Evolutionary conservation across 2,888 invertebrate species (phyloP), one percentile per base, ranked within the genome.

Genomic region (Agrypnus murinus): DNA sequence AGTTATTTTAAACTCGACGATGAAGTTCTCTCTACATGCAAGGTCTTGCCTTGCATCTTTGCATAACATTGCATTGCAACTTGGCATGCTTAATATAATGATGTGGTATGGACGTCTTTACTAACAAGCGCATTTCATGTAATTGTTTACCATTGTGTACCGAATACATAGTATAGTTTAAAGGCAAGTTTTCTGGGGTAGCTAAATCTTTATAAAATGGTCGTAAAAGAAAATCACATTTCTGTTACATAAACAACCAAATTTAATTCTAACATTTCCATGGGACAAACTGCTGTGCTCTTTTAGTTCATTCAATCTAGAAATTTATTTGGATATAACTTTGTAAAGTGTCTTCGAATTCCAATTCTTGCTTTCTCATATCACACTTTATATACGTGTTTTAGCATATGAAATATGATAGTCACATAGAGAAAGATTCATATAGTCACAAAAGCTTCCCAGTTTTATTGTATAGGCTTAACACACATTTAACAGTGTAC

Each of bases 261-360:
- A 14, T 65, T 58, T 43, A 65, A 65, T 36, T 59, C 50, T 50
- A 58, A 17, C 58, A 46, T 46, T 59, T 65, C 38, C 17, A 25
- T 40, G 38, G 32, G 31, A 38, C 31, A 12, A 65, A 36, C 36
- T n/a, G n/a, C n/a, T 15, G 19, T 45, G 55, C 19, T 65, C 55
- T 65, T 46, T 34, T 31, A 58, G 64, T 43, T 58, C 48, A 66
- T 66, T 46, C 66, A 66, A 59, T 59, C 40, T 48, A 25, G 34
- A 48, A 66, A 66, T 66, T 66, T 66, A 66, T 66, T 7, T 17
- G 59, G 50, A 59, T 59, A 38, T 40, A 58, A 66, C 50, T 66
- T 59, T 36, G 59, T 65, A 59, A 66, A 66, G 50, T 50, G 66
- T 66, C 48, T 38, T 40, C 36, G 48, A 66, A 66, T 66, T 58